Evolutionary conservation across 2,888 invertebrate species (phyloP), one percentile per base, ranked within the genome.

Genomic region (Nycteola revayana): DNA sequence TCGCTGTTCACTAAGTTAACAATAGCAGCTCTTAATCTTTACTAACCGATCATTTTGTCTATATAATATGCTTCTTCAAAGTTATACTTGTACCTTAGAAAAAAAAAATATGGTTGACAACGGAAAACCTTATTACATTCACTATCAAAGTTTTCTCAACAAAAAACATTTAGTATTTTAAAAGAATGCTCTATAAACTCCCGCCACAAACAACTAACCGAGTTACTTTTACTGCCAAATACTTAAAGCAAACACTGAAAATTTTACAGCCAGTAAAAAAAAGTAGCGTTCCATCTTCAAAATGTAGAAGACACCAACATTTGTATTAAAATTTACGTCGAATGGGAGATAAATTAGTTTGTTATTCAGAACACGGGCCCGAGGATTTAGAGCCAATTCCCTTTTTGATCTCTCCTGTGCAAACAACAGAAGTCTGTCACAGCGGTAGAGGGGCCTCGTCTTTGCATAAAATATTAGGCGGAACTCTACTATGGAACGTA

Each of bases 371-470:
- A 72, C 81, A 75, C 75, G 77, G 59, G 56, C 57, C 43, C 34
- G 57, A 63, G 82, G 83, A 83, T 84, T 85, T 79, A 73, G 73
- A 73, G 78, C 66, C 84, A 82, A 84, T 85, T 84, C 82, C 78
- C 78, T 77, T 84, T 81, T 80, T 84, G 85, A 85, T 84, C 83
- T 83, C 75, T 79, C 66, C 68, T 56, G 69, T 64, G 71, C 76
- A 80, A 82, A 84, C 83, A 84, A 77, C 75, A 75, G 72, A 71
- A 75, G 71, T 75, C 75, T 71, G 78, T 71, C 75, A 72, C 63
- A 65, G 60, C 51, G 56, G 64, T 65, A 70, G 69, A 71, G 64
- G 67, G 67, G 67, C 41, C 66, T 49, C 61, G 72, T 78, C 81
- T 83, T 84, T 83, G 83, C 83, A 83, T 85, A 82, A 85, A 80